A percentile compares a stretch with the other conserved stretches of the same genome.
Evolutionary conservation across 1,140 invertebrate species (phyloP).

Genomic region (Neodiprion pinetum): DNA sequence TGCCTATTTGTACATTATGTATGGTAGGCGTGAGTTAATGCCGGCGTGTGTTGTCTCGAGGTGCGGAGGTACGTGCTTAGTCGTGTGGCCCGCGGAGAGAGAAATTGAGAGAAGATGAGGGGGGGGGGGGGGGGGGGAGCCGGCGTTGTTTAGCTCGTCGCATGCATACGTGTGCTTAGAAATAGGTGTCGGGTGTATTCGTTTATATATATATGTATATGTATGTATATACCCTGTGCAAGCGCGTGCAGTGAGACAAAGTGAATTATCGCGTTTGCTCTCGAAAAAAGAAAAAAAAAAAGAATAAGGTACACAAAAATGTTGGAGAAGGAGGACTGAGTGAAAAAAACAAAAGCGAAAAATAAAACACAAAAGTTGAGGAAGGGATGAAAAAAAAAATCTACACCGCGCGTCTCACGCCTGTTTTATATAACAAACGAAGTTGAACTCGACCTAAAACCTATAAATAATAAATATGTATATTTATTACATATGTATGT

Average conservation of each 20-base stretch:
- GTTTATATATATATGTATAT: no score
- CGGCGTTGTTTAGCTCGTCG: neutral
- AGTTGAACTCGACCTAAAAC: no score
- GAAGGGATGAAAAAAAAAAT: neutral
- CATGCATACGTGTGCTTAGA: no score
- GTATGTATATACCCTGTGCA: no score
- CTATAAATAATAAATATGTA: no score
- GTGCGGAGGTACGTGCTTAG: neutral
- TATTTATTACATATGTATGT: neutral
- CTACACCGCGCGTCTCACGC: neutral
- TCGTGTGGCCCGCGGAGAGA: neutral
- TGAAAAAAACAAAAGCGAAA: neutral
- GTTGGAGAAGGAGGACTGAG: no score
- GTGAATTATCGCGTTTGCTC: neutral
- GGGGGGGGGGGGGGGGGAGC: neutral
- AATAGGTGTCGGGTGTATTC: no score
- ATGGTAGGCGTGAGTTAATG: no score
- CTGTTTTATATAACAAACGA: no score
- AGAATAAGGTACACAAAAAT: no score
- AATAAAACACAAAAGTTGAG: neutral
- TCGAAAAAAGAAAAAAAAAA: neutral
- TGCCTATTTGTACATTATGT: no score
- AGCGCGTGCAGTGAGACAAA: no score
- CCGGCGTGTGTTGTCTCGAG: neutral
- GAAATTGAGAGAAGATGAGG: neutral